Evolutionary conservation across 2,888 invertebrate species (phyloP).

Genomic region (Elysia crispata): DNA sequence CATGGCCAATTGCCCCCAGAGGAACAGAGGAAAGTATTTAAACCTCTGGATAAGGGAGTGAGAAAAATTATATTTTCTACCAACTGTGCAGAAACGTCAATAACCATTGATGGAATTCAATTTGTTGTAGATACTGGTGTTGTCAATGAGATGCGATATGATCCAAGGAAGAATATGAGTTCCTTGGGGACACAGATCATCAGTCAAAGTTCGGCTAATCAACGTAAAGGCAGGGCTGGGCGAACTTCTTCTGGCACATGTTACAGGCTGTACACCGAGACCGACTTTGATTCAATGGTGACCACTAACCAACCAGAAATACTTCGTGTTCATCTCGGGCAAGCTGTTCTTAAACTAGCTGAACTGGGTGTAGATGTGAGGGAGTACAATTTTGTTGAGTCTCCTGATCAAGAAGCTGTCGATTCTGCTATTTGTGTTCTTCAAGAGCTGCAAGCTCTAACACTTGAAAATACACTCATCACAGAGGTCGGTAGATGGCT

Average conservation of each 20-base stretch:
- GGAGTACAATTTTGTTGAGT: slow-evolving; percentile 74
- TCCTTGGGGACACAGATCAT: slow-evolving; percentile 65
- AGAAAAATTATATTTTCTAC: slow-evolving; percentile 77
- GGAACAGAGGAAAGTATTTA: slow-evolving; percentile 74
- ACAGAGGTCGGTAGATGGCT: slow-evolving; percentile 72
- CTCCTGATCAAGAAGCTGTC: slow-evolving; percentile 66
- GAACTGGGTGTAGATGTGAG: slow-evolving; percentile 69
- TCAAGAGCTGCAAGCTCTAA: slow-evolving; percentile 66
- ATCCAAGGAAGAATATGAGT: slow-evolving; percentile 70
- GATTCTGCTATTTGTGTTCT: slow-evolving; percentile 64
- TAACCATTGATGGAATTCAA: slow-evolving; percentile 77
- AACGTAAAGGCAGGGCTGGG: slow-evolving; percentile 77
- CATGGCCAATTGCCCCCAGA: slow-evolving; percentile 72
- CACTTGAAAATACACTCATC: slow-evolving; percentile 54
- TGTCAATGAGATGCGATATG: slow-evolving; percentile 75
- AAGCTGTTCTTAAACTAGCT: slow-evolving; percentile 71
- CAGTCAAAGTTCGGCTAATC: slow-evolving; percentile 76
- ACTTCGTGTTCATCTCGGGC: slow-evolving; percentile 68
- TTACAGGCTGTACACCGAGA: slow-evolving; percentile 73
- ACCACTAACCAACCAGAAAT: slow-evolving; percentile 74
- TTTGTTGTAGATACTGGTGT: slow-evolving; percentile 77
- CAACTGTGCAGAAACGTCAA: slow-evolving; percentile 77
- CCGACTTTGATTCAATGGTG: slow-evolving; percentile 69
- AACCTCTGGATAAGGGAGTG: slow-evolving; percentile 54
- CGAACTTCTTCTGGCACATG: slow-evolving; percentile 75